Evolutionary conservation across 2,888 invertebrate genomes (phyloP).

Genomic region (Heteropelma amictum): DNA sequence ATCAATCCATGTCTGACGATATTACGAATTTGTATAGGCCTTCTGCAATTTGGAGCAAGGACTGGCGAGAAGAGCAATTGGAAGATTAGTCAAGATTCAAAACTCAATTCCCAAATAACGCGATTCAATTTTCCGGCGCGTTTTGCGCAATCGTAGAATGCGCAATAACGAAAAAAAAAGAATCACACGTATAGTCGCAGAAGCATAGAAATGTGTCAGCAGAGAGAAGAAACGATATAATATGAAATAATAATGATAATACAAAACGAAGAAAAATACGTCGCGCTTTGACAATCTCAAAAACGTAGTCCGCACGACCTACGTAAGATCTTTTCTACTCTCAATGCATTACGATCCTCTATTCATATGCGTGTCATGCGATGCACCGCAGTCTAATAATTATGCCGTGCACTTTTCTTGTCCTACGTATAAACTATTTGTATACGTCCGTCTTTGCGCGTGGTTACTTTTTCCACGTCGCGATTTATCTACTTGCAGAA

Average conservation of each 20-base stretch:
- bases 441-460: not conserved
- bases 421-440: not conserved
- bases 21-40: too few relatives aligned
- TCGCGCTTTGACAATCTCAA: not conserved
- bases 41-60: too few relatives aligned
- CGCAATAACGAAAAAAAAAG: not conserved
- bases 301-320: not conserved
- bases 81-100: too few relatives aligned
- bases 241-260: not conserved
- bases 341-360: constrained; percentile 34
- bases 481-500: constrained; percentile 1
- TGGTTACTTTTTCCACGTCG: not conserved
- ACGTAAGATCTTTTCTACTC: not conserved
- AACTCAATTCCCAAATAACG: not conserved
- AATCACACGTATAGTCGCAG: not conserved
- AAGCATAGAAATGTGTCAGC: not conserved
- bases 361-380: constrained; percentile 41
- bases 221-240: not conserved
- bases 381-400: constrained; percentile 24
- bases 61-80: too few relatives aligned
- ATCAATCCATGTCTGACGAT: too few relatives aligned
- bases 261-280: not conserved
- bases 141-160: not conserved
- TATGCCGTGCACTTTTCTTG: constrained; percentile 33
- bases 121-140: not conserved